Conservation (phyloP, 2,113 vertebrate species). For the Hippocampus comes region DNA sequence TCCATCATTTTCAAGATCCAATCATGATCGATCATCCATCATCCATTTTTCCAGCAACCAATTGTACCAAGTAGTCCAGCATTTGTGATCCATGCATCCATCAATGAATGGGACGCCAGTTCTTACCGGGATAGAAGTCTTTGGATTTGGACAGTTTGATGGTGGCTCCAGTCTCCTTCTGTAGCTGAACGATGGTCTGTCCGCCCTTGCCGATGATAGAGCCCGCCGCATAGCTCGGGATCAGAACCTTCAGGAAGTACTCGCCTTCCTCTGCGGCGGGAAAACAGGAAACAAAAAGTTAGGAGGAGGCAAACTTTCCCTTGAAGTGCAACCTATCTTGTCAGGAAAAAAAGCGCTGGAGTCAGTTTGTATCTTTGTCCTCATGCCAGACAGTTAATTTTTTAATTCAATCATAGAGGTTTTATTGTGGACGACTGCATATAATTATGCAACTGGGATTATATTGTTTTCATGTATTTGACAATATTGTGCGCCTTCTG, state of each 20-base stretch:
- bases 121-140: conserved; percentile 93
- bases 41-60: background rate
- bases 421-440: too few species aligned
- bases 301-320: conserved; percentile 21
- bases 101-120: background rate
- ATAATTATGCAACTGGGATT: too few species aligned
- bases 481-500: background rate
- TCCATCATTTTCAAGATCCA: too few species aligned
- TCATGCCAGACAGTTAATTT: background rate
- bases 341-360: background rate
- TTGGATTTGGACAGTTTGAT: conserved; percentile 97
- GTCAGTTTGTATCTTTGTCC: conserved; percentile 27
- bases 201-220: conserved; percentile 94
- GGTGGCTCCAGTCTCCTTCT: conserved; percentile 91
- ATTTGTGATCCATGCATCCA: conserved; percentile 2
- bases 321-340: background rate
- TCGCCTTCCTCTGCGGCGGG: conserved; percentile 85
- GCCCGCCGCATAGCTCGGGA: conserved; percentile 91
- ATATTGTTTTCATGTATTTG: background rate
- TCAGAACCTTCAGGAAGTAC: conserved; percentile 93
- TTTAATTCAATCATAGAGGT: too few species aligned
- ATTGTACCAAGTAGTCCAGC: background rate
- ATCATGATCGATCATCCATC: background rate
- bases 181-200: conserved; percentile 92
- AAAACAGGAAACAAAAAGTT: conserved; percentile 60